Percentiles rank a stretch among this genome's conserved stretches.
These are phyloP conservation scores for Oceanites oceanicus DNA, from an alignment of 2,113 vertebrate species.

Conservation along the genomic window DNA sequence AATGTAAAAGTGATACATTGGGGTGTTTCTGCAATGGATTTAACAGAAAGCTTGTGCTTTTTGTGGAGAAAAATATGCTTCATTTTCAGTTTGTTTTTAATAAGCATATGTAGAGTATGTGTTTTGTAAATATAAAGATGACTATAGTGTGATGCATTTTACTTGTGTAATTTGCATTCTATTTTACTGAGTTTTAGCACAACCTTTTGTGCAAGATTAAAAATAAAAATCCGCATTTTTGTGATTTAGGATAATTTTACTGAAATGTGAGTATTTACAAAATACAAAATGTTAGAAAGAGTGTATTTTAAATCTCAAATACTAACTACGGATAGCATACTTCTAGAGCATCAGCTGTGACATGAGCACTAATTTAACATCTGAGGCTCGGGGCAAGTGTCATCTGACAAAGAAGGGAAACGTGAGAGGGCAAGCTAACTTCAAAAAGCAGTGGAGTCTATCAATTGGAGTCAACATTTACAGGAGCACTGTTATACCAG, in stretches of 20 bases:
- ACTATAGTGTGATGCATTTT: not conserved
- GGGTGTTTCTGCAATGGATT: not conserved
- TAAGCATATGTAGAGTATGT: not conserved
- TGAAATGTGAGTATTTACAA: not conserved
- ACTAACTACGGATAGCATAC: not conserved
- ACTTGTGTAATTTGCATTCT: not conserved
- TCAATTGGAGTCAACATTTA: not conserved
- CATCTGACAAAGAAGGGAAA: not conserved
- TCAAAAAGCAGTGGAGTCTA: not conserved
- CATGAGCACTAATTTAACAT: not conserved
- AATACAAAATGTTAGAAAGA: not conserved
- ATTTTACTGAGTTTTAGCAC: not conserved
- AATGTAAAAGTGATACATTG: not conserved
- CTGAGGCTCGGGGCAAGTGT: not conserved
- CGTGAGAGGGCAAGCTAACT: not conserved
- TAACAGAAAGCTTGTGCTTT: not conserved
- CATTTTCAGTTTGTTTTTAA: not conserved
- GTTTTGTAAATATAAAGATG: not conserved
- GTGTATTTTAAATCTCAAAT: not conserved
- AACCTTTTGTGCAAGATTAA: not conserved
- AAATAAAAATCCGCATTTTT: not conserved
- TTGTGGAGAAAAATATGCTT: not conserved
- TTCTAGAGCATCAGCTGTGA: not conserved
- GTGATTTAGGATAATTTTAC: not conserved
- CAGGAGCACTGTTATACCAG: not conserved